phyloP scores from a whole-genome alignment of 35 echinoderm and acorn worm genomes.

The Apostichopus parvimensis region DNA sequence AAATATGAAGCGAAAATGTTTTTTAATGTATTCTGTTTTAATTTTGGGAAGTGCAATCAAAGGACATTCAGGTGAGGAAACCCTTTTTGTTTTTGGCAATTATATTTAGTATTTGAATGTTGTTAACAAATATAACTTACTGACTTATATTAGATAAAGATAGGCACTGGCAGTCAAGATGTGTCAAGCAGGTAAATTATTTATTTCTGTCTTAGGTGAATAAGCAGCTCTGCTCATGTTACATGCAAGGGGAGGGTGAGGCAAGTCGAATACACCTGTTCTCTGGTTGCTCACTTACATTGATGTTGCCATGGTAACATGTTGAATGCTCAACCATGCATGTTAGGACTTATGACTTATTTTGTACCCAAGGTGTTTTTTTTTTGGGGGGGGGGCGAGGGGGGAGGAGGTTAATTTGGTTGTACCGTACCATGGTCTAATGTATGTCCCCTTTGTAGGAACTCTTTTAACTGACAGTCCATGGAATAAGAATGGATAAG shows the following conservation, averaged over 20 bases:
- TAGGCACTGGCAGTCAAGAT: not conserved
- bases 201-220: not conserved
- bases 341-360: not conserved
- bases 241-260: not conserved
- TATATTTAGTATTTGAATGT: not conserved
- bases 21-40: conserved; percentile 13
- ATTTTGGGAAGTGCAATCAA: conserved; percentile 23
- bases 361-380: not conserved
- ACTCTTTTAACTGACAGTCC: too few species aligned
- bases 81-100: not conserved
- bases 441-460: too few species aligned
- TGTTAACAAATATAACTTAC: too few species aligned
- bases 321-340: not conserved
- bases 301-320: not conserved
- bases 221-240: not conserved
- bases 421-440: too few species aligned
- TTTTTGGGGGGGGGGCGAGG: not conserved
- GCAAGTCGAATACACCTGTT: not conserved
- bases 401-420: not conserved
- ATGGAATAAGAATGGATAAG: too few species aligned
- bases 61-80: conserved; percentile 20
- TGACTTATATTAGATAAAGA: too few species aligned
- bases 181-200: conserved; percentile 29
- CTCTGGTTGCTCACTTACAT: not conserved
- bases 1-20: conserved; percentile 20